Percentiles rank a stretch among this genome's conserved stretches.
Evolutionary conservation across 2,113 vertebrate species (phyloP).

Genomic region (Forbesichthys agassizii): DNA sequence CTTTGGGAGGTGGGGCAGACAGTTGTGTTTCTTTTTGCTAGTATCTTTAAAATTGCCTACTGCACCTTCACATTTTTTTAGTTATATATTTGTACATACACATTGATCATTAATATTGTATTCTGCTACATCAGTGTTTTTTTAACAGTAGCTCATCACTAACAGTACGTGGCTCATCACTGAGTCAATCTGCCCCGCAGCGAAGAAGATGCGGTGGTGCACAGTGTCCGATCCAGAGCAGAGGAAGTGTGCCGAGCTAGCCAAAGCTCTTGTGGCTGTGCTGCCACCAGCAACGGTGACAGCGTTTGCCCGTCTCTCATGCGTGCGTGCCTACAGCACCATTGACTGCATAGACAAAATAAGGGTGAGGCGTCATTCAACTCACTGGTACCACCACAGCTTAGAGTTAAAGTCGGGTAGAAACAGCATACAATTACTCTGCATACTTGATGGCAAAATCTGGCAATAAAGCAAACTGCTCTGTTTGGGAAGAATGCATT

Average conservation of each 20-base stretch:
- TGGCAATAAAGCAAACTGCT: too few relatives aligned
- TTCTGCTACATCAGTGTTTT: too few relatives aligned
- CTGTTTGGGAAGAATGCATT: too few relatives aligned
- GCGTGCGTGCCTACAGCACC: constrained; percentile 80
- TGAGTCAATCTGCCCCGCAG: constrained; percentile 51
- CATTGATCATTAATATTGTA: too few relatives aligned
- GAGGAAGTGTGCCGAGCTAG: constrained; percentile 87
- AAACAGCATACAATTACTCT: too few relatives aligned
- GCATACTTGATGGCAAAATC: background rate
- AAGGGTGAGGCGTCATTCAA: constrained; percentile 73
- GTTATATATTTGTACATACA: too few relatives aligned
- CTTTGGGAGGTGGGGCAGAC: too few relatives aligned
- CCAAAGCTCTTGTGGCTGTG: constrained; percentile 75
- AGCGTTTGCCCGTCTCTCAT: constrained; percentile 81
- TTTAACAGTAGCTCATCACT: too few relatives aligned
- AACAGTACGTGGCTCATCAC: too few relatives aligned
- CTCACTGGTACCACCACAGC: background rate
- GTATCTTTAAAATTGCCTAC: too few relatives aligned
- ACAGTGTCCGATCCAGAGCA: constrained; percentile 86
- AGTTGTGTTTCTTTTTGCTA: too few relatives aligned
- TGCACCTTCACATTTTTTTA: too few relatives aligned
- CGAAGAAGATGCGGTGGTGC: constrained; percentile 90
- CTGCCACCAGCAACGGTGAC: constrained; percentile 64
- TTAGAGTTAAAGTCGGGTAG: background rate
- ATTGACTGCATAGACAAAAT: constrained; percentile 86